Conservation (phyloP, 2,797 vertebrate genomes). For the Anabacerthia variegaticeps region DNA sequence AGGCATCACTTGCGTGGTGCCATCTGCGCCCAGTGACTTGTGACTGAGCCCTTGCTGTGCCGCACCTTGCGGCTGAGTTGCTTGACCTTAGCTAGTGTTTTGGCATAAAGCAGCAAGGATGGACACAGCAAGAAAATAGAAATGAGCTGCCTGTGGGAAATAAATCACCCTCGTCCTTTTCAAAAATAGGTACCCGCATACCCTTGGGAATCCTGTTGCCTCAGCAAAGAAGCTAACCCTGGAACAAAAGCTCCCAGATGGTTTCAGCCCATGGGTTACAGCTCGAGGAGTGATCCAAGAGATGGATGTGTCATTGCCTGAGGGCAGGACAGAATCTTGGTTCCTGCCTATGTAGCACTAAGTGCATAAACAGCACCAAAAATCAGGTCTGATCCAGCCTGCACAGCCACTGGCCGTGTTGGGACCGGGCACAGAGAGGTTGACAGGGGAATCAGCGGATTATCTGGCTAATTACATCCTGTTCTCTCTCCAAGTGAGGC, state of each 20-base stretch:
- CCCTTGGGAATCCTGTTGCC: slow-evolving; percentile 32
- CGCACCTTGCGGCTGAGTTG: background rate
- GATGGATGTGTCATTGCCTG: slow-evolving; percentile 34
- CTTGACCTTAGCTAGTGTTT: slow-evolving; percentile 21
- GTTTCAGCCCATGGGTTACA: slow-evolving; percentile 11
- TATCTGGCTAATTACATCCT: slow-evolving; percentile 66
- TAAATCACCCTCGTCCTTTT: slow-evolving; percentile 4
- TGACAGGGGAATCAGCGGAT: slow-evolving; percentile 31
- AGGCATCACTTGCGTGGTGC: background rate
- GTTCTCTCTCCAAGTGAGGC: slow-evolving; percentile 19
- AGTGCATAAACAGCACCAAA: slow-evolving; percentile 15
- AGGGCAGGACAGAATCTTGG: slow-evolving; percentile 13
- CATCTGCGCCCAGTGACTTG: slow-evolving; percentile 25
- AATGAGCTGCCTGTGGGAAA: slow-evolving; percentile 3
- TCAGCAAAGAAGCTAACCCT: background rate
- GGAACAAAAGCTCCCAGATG: slow-evolving; percentile 8
- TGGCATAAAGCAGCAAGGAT: background rate
- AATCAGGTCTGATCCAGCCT: slow-evolving; percentile 52
- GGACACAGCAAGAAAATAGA: slow-evolving; percentile 6
- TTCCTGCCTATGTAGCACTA: background rate
- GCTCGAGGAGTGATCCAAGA: background rate
- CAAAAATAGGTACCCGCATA: slow-evolving; percentile 7
- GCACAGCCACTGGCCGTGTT: background rate
- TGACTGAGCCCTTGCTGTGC: slow-evolving; percentile 50
- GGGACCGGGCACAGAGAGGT: background rate